Evolutionary conservation across 1,140 invertebrate genomes (phyloP).

Genomic region (Pinna nobilis): DNA sequence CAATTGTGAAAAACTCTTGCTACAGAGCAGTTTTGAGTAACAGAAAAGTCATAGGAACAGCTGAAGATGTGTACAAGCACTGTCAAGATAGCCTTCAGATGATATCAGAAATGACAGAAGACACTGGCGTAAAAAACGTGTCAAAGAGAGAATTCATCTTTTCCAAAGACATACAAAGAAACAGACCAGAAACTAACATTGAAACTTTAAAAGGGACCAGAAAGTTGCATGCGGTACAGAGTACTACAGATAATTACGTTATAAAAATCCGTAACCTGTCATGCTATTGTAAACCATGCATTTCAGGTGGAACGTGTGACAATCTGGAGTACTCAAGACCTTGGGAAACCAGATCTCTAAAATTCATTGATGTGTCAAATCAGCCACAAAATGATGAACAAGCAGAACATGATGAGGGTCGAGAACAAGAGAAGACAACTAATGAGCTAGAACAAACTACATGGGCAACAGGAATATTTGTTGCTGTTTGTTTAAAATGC

Average conservation of each 20-base stretch:
- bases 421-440: slow-evolving; percentile 1
- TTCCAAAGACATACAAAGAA: background rate
- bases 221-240: slow-evolving; percentile 9
- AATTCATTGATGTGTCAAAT: background rate
- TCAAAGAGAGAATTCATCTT: background rate
- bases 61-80: slow-evolving; percentile 36
- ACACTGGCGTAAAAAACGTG: no score
- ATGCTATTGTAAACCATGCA: background rate
- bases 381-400: background rate
- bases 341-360: background rate
- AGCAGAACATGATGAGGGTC: background rate
- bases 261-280: background rate
- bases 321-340: background rate
- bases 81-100: slow-evolving; percentile 17
- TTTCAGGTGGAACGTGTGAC: background rate
- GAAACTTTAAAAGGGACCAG: slow-evolving; percentile 23
- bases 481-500: background rate
- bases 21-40: slow-evolving; percentile 37
- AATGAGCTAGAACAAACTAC: background rate
- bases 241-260: background rate
- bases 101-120: background rate
- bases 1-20: slow-evolving; percentile 38
- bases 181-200: slow-evolving; percentile 12
- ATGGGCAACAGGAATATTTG: background rate
- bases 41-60: slow-evolving; percentile 34